Percentiles rank a stretch among this genome's conserved stretches.
Conservation (phyloP, 2,113 vertebrate genomes). For the Symphodus melops region DNA sequence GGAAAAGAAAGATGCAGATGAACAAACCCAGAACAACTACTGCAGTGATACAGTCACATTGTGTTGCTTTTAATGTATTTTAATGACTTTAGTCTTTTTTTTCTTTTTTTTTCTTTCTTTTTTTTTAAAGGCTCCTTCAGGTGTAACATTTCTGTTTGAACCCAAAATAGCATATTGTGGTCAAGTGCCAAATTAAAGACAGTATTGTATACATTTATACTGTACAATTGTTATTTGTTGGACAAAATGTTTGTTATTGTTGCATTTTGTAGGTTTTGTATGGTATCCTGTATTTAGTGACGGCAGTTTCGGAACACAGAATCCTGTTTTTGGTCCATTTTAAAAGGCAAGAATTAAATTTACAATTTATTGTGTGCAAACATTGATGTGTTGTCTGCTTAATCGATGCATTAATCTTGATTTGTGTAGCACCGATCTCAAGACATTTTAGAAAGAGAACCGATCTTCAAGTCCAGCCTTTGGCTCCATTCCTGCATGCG, state of each 20-base stretch:
- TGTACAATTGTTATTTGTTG: constrained; percentile 82
- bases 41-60: constrained; percentile 67
- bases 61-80: constrained; percentile 68
- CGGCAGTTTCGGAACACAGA: constrained; percentile 76
- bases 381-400: constrained; percentile 33
- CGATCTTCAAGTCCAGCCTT: too few species aligned
- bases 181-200: constrained; percentile 85
- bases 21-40: constrained; percentile 68
- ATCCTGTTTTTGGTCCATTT: constrained; percentile 71
- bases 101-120: constrained; percentile 10
- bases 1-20: constrained; percentile 55
- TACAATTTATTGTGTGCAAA: constrained; percentile 65
- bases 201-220: constrained; percentile 87
- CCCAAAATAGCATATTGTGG: constrained; percentile 78
- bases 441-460: too few species aligned
- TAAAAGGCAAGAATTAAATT: constrained; percentile 80
- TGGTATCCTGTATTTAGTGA: constrained; percentile 84
- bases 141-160: constrained; percentile 77
- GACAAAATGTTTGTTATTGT: constrained; percentile 85
- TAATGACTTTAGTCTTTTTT: constrained; percentile 33
- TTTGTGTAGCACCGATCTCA: too few species aligned
- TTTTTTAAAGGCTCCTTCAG: constrained; percentile 49
- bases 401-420: not conserved
- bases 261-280: constrained; percentile 87
- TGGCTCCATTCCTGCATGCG: too few species aligned